These are phyloP conservation scores for Melanostigma gelatinosum DNA, from an alignment of 2,113 vertebrate genomes.

Conservation along the genomic window DNA sequence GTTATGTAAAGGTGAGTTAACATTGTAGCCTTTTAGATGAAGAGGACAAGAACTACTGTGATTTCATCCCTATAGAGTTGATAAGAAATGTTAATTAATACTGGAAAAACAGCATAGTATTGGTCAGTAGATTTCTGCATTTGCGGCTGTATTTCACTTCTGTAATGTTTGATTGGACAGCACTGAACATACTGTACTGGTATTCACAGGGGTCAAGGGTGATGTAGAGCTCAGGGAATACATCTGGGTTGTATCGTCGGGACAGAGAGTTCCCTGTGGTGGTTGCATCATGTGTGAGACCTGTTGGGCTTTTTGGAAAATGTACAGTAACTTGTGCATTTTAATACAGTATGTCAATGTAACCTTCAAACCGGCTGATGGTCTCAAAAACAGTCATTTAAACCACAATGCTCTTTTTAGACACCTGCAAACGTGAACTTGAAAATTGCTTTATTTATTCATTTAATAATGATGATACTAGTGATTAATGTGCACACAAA, in stretches of 20 bases:
- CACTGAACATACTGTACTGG: not conserved
- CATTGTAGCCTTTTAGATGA: not conserved
- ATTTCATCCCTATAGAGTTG: not conserved
- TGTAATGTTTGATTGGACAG: not conserved
- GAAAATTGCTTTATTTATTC: not conserved
- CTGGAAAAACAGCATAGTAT: not conserved
- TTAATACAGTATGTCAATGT: not conserved
- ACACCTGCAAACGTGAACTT: not conserved
- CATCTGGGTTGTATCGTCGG: not conserved
- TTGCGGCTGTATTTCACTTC: not conserved
- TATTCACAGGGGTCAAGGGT: not conserved
- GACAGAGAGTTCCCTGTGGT: not conserved
- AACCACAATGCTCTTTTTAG: not conserved
- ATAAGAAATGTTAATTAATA: not conserved
- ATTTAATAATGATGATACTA: not conserved
- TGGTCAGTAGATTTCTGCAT: not conserved
- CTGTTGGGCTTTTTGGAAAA: not conserved
- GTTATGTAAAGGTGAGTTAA: constrained; percentile 1
- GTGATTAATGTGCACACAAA: not conserved
- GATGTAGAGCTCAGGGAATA: not conserved
- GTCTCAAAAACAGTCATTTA: not conserved
- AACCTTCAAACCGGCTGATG: not conserved
- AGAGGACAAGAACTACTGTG: not conserved
- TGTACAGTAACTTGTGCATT: not conserved
- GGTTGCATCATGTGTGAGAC: not conserved